Conservation (phyloP, 2,888 invertebrate species). For the Eurois occulta region DNA sequence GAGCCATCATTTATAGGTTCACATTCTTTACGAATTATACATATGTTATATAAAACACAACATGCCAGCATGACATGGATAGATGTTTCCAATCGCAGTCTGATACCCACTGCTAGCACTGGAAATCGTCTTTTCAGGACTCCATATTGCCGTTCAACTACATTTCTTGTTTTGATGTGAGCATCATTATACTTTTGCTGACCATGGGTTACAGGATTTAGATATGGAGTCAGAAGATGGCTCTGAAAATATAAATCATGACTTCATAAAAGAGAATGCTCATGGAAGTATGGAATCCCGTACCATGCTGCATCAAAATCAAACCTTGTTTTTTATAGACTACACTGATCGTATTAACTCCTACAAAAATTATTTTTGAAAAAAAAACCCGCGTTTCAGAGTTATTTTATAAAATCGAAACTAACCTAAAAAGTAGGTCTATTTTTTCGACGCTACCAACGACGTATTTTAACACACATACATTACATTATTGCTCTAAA, state of each 20-base stretch:
- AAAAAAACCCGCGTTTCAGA: no score
- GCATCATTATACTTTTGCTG: constrained; percentile 1
- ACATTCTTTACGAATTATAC: constrained; percentile 6
- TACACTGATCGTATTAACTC: no score
- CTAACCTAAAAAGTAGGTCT: no score
- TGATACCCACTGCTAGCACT: constrained; percentile 13
- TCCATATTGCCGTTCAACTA: constrained; percentile 24
- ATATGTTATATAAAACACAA: constrained; percentile 20
- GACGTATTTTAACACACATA: no score
- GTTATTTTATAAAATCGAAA: no score
- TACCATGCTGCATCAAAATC: no score
- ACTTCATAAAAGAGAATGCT: no score
- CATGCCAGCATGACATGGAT: constrained; percentile 15
- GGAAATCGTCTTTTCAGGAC: constrained; percentile 21
- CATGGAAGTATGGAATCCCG: no score
- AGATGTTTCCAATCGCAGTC: constrained; percentile 8
- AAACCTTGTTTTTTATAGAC: no score
- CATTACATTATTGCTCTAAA: no score
- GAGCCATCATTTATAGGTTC: constrained; percentile 19
- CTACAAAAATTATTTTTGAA: no score
- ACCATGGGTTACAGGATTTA: constrained; percentile 8
- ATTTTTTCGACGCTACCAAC: no score
- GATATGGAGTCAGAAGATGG: constrained; percentile 3
- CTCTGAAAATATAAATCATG: not conserved
- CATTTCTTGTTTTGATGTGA: constrained; percentile 19